Evolutionary conservation across 1,140 invertebrate genomes (phyloP).

Genomic region (Zaprionus ghesquierei): DNA sequence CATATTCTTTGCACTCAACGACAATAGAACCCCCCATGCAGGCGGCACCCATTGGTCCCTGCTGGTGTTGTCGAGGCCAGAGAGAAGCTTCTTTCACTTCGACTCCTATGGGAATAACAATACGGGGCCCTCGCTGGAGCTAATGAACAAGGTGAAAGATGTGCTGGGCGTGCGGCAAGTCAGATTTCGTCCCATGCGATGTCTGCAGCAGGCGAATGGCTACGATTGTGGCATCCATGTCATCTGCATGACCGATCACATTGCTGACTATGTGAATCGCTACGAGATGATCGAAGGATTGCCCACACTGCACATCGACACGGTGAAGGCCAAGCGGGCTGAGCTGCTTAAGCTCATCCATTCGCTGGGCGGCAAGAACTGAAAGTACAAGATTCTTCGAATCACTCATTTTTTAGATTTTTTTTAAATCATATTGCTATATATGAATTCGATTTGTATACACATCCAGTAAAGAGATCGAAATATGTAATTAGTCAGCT

Average conservation of each 20-base stretch:
- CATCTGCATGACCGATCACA: conserved; percentile 88
- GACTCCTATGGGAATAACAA: conserved; percentile 89
- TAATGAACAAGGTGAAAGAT: conserved; percentile 80
- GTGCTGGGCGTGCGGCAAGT: conserved; percentile 59
- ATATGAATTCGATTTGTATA: not conserved
- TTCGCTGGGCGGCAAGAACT: conserved; percentile 73
- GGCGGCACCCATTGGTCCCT: conserved; percentile 96
- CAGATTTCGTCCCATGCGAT: conserved; percentile 84
- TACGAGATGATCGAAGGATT: conserved; percentile 77
- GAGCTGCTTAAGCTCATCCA: conserved; percentile 83
- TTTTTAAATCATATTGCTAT: not conserved
- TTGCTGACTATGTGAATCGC: conserved; percentile 84
- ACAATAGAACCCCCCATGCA: conserved; percentile 88
- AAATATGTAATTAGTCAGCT: not conserved
- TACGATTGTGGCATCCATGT: conserved; percentile 93
- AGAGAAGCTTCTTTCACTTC: conserved; percentile 89
- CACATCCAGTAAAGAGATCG: not conserved
- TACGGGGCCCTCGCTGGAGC: conserved; percentile 83
- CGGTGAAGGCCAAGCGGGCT: conserved; percentile 83
- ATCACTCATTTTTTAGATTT: not conserved
- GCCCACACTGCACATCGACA: conserved; percentile 75
- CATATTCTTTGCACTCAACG: conserved; percentile 93
- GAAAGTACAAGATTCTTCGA: not conserved
- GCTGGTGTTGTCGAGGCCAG: conserved; percentile 87
- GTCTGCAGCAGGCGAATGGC: conserved; percentile 89